phyloP scores from a whole-genome alignment of 2,797 vertebrate species.

The Apodemus agrarius region DNA sequence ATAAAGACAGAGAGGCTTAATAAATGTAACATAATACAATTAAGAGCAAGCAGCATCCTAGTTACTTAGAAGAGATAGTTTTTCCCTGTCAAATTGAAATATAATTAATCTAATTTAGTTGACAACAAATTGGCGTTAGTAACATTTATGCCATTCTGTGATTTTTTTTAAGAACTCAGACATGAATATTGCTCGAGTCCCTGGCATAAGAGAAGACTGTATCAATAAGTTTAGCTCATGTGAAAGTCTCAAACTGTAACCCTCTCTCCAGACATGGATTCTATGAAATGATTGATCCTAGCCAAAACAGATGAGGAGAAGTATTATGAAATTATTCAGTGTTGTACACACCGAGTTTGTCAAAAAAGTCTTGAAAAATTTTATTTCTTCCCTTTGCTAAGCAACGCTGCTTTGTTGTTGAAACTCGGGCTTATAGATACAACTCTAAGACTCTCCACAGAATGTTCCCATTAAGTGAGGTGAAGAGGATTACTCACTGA shows the following conservation, averaged over 20 bases:
- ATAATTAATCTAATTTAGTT: conserved; percentile 32
- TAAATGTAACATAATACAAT: not conserved
- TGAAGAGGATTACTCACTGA: not conserved
- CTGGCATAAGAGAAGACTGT: not conserved
- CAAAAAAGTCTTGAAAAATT: not conserved
- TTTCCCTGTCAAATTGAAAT: not conserved
- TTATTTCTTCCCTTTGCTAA: not conserved
- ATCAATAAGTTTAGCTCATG: not conserved
- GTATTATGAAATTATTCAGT: not conserved
- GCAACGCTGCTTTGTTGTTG: not conserved
- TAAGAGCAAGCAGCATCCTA: not conserved
- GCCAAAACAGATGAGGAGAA: not conserved
- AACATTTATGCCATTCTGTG: conserved; percentile 31
- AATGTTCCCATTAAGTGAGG: not conserved
- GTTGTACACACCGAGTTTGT: not conserved
- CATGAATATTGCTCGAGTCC: not conserved
- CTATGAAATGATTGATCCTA: not conserved
- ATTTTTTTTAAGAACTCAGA: conserved; percentile 5
- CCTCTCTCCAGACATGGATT: not conserved
- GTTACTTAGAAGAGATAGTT: not conserved
- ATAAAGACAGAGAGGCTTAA: not conserved
- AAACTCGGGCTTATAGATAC: not conserved
- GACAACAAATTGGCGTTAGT: not conserved
- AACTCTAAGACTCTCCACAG: not conserved
- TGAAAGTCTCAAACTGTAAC: not conserved